These are phyloP conservation scores for Linepithema humile DNA, from an alignment of 1,140 invertebrate species.

Conservation along the genomic window DNA sequence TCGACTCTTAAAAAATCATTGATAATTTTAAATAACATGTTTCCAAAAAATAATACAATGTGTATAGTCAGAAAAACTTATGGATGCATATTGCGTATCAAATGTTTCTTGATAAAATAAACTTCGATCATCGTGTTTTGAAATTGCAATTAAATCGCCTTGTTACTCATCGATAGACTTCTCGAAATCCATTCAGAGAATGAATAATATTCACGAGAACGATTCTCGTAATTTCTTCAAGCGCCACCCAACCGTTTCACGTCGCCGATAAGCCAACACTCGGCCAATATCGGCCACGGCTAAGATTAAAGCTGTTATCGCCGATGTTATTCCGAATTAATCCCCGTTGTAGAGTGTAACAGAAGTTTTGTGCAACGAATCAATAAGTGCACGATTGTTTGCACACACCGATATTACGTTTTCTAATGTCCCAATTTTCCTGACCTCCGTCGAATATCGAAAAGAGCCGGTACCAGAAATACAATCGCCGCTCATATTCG, in stretches of 20 bases:
- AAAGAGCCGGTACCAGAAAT: conserved; percentile 25
- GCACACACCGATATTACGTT: conserved; percentile 22
- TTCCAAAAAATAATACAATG: not conserved
- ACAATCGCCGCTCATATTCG: conserved; percentile 11
- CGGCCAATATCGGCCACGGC: conserved; percentile 62
- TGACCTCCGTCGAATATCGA: conserved; percentile 50
- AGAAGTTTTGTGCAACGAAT: conserved; percentile 33
- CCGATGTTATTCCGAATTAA: conserved; percentile 66
- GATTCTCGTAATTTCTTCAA: conserved; percentile 44
- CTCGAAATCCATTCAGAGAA: conserved; percentile 16
- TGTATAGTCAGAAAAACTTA: not conserved
- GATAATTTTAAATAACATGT: conserved; percentile 13
- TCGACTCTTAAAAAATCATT: conserved; percentile 6
- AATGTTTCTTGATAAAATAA: not conserved
- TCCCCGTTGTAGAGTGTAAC: conserved; percentile 44
- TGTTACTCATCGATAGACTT: not conserved
- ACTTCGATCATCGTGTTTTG: not conserved
- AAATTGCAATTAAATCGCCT: conserved; percentile 3
- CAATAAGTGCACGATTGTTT: conserved; percentile 40
- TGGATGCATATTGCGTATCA: not conserved
- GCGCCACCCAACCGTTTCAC: conserved; percentile 54
- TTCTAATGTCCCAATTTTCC: conserved; percentile 54
- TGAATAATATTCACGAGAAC: conserved; percentile 41
- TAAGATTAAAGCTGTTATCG: conserved; percentile 71
- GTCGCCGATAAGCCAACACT: conserved; percentile 49